Evolutionary conservation across 2,797 vertebrate species (phyloP), one percentile per base, ranked within the genome.

Genomic region (Huso huso): DNA sequence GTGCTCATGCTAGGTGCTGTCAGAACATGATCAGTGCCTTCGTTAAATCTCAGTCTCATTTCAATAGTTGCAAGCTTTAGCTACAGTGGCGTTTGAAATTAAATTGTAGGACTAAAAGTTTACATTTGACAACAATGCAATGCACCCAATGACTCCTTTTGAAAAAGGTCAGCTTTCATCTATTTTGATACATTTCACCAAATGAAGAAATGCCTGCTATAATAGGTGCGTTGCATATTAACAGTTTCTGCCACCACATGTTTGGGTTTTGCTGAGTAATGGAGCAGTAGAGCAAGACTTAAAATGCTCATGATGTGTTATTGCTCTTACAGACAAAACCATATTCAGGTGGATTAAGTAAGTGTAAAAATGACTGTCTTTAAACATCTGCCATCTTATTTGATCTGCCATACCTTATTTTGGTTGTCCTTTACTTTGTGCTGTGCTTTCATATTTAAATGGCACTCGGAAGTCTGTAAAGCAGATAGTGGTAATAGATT

Each of bases 391-490:
- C 57, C 66, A 50, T 75, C 68, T 13, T 75, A 78, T 70, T 78
- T 79, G 76, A 76, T 71, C 68, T 79, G 75, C 81, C 82, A 79
- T 50, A 68, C 69, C 61, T 79, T 8, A 61, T 64, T 73, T 62
- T 62, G 49, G 58, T 66, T 53, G 61, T 71, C 68, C 67, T 59
- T 59, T 66, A 18, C 49, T 48, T 57, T 10, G 13, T 58, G 13
- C 55, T 59, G 69, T 58, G 48, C 69, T 66, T 71, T 65, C 71
- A 70, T 70, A 70, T 64, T 76, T 81, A 81, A 82, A 82, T 78
- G 84, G 79, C 71, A 78, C 70, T 73, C 69, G 68, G 61, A 67
- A 73, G 71, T 82, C 77, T 79, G 76, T 81, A 75, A 79, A 76
- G 78, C 75, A 81, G 71, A 69, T 67, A 61, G 61, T 70, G 80